Conservation (phyloP, 2,888 invertebrate species). For the Ganaspis brasiliensis region DNA sequence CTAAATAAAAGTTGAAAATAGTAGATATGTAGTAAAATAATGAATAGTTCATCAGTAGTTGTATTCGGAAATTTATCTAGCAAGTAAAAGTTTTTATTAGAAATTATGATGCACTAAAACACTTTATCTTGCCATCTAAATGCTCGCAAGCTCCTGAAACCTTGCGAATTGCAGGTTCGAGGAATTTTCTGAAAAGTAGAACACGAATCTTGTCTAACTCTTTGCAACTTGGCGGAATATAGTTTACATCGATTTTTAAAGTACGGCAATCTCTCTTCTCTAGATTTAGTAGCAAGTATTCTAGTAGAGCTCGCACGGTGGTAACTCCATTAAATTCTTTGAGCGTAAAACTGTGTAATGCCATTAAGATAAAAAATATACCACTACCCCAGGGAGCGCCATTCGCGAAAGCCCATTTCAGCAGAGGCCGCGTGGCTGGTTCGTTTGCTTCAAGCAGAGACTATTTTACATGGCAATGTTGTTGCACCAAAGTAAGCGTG, state of each 20-base stretch:
- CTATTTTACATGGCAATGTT: conserved; percentile 64
- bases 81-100: neutral
- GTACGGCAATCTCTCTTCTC: conserved; percentile 34
- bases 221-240: conserved; percentile 16
- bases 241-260: conserved; percentile 35
- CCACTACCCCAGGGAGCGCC: conserved; percentile 46
- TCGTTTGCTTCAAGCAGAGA: conserved; percentile 45
- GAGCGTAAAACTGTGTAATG: conserved; percentile 65
- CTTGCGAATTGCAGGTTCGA: neutral
- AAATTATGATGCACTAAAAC: neutral
- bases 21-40: too few relatives aligned
- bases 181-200: neutral
- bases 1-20: too few relatives aligned
- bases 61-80: neutral
- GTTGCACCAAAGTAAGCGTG: conserved; percentile 53
- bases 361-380: conserved; percentile 65
- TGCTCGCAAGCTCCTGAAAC: neutral
- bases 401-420: conserved; percentile 56
- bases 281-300: conserved; percentile 18
- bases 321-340: conserved; percentile 61
- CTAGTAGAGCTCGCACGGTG: conserved; percentile 21
- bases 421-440: conserved; percentile 13
- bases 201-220: conserved; percentile 28
- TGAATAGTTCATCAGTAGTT: neutral
- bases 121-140: neutral